A percentile compares a stretch with the other conserved stretches of the same genome.
These are phyloP conservation scores for Chalcosyrphus nemorum DNA, from an alignment of 2,888 invertebrate genomes.

Conservation along the genomic window DNA sequence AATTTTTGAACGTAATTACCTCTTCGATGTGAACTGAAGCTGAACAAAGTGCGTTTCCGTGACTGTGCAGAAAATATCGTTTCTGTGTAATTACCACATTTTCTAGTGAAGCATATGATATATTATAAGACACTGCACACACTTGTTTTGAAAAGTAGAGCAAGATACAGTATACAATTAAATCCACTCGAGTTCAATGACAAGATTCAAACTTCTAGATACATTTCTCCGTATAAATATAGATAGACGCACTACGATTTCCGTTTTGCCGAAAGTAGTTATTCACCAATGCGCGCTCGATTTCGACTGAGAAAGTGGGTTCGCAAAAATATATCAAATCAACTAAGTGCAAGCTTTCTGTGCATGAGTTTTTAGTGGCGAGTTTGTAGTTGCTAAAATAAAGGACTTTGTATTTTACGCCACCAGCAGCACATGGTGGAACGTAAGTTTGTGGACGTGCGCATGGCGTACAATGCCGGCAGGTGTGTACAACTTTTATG, in stretches of 20 bases:
- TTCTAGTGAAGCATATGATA: background rate
- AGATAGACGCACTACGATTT: background rate
- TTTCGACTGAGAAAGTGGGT: slow-evolving; percentile 44
- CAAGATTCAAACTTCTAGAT: slow-evolving; percentile 12
- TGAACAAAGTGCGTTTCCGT: slow-evolving; percentile 18
- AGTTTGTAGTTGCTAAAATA: background rate
- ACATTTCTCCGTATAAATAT: background rate
- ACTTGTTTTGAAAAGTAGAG: background rate
- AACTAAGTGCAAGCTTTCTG: slow-evolving; percentile 51
- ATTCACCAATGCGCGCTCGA: slow-evolving; percentile 42
- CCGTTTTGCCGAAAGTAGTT: slow-evolving; percentile 5
- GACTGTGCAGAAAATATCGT: slow-evolving; percentile 8
- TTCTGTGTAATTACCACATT: slow-evolving; percentile 34
- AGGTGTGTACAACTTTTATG: background rate
- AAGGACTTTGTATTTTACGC: slow-evolving; percentile 45
- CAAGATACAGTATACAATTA: background rate
- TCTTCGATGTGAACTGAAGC: background rate
- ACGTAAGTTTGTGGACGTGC: slow-evolving; percentile 45
- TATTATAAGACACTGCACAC: slow-evolving; percentile 6
- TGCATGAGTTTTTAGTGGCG: slow-evolving; percentile 10
- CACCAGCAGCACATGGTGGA: slow-evolving; percentile 62
- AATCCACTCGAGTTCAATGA: background rate
- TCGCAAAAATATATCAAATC: slow-evolving; percentile 32
- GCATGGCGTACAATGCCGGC: slow-evolving; percentile 34
- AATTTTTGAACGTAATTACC: slow-evolving; percentile 22